Evolutionary conservation across 2,113 vertebrate genomes (phyloP), one percentile per base, ranked within the genome.

Genomic region (Craseonycteris thonglongyai): DNA sequence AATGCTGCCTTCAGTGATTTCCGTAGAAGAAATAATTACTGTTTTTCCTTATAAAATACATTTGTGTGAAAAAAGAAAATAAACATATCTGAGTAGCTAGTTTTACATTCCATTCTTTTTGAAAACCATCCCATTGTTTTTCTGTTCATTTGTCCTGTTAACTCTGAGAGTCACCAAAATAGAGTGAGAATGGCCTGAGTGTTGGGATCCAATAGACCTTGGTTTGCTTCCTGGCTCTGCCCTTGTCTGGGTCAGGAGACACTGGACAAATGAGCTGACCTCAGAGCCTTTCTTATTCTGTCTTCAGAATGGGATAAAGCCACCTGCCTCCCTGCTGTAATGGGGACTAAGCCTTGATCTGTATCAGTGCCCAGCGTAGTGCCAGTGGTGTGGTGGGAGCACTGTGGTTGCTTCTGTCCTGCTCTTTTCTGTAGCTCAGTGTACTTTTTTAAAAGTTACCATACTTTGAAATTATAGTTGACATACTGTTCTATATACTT

Each of bases 61-160:
- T 86, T 76, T 38, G 8, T 5, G 26, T 42, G 47, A 35, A 92
- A 86, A 58, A 5, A 54, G 74, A 94, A 91, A 92, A 87, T 35
- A 59, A 14, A 47, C 5, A 2, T 69, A 58, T 40, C 69, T 72
- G 59, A 65, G 16, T 59, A 71, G 21, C 4, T 81, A 26, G 12
- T 42, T 6, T 69, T 74, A 28, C 65, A 24, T n/a, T 61, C 7
- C 51, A 79, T 56, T 78, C 59, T 58, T 42, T 33, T 38, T 0
- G 7, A 28, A 40, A 66, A 85, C 80, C 28, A 24, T 75, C 21
- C 40, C 7, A 42, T 63, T 63, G n/a, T 54, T 51, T 42, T 13
- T 18, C 38, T 81, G 0, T 69, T 90, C 18, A 3, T 71, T 71
- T 83, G 38, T n/a, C 14, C 59, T 22, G 22, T 78, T 79, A 59